These are phyloP conservation scores for Dasyprocta punctata DNA, from an alignment of 2,113 vertebrate genomes.

Conservation along the genomic window DNA sequence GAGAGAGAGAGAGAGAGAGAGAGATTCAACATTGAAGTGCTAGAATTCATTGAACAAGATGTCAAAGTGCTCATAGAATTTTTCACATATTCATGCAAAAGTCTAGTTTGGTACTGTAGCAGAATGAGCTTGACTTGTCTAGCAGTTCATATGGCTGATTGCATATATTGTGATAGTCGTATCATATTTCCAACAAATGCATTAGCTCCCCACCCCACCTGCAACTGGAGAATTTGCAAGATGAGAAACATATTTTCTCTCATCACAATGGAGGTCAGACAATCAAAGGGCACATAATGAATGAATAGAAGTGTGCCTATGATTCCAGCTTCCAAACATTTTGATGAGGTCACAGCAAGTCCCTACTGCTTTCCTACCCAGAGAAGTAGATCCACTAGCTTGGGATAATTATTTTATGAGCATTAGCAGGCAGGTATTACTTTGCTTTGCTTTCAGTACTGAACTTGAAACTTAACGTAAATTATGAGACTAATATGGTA, in stretches of 20 bases:
- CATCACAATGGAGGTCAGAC: not conserved
- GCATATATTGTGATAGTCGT: not conserved
- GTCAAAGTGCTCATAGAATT: not conserved
- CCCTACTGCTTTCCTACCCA: not conserved
- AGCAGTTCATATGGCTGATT: not conserved
- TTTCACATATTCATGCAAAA: not conserved
- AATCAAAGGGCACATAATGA: not conserved
- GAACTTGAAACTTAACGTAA: conserved; percentile 7
- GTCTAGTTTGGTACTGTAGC: not conserved
- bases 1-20: too few relatives aligned
- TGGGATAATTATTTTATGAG: not conserved
- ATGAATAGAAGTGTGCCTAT: not conserved
- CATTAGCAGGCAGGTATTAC: not conserved
- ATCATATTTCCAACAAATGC: not conserved
- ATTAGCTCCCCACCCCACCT: not conserved
- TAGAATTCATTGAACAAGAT: not conserved
- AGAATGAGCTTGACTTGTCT: not conserved
- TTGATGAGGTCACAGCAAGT: not conserved
- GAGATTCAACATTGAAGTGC: not conserved
- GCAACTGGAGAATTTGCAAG: not conserved
- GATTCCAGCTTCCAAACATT: not conserved
- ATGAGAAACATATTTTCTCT: not conserved
- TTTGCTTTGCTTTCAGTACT: conserved; percentile 35
- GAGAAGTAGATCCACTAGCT: not conserved
- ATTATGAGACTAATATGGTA: conserved; percentile 30